phyloP scores from a whole-genome alignment of 2,113 vertebrate species.

The Grallaria varia region DNA sequence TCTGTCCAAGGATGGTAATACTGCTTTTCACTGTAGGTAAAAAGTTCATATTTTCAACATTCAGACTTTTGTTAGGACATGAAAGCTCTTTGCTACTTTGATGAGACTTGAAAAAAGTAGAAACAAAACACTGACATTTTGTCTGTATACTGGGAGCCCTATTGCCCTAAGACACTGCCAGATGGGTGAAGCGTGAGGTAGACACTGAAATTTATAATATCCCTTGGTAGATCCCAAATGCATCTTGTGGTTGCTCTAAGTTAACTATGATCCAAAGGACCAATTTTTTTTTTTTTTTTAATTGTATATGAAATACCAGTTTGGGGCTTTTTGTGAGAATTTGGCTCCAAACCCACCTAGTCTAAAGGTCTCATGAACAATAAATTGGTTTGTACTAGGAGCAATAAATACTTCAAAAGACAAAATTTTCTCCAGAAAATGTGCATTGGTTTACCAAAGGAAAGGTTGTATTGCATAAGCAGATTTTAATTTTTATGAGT shows the following conservation, averaged over 20 bases:
- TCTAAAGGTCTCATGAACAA: background rate
- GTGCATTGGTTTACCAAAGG: background rate
- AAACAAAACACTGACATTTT: background rate
- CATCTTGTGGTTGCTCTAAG: background rate
- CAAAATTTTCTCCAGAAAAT: background rate
- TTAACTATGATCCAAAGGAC: background rate
- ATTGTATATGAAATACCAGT: background rate
- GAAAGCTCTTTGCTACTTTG: background rate
- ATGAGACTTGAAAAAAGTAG: background rate
- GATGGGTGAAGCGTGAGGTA: background rate
- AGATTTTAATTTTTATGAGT: background rate
- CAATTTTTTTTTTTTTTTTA: background rate
- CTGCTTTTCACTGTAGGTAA: background rate
- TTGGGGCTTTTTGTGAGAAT: background rate
- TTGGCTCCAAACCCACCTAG: background rate
- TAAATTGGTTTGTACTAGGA: background rate
- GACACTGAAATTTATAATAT: background rate
- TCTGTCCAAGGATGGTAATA: background rate
- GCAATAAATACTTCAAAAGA: background rate
- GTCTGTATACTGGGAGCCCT: background rate
- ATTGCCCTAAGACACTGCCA: background rate
- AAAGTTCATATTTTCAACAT: background rate
- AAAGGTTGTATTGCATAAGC: background rate
- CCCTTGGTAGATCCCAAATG: background rate
- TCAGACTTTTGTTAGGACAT: background rate